Conservation (phyloP, 2,113 vertebrate genomes). For the Pao palembangensis region DNA sequence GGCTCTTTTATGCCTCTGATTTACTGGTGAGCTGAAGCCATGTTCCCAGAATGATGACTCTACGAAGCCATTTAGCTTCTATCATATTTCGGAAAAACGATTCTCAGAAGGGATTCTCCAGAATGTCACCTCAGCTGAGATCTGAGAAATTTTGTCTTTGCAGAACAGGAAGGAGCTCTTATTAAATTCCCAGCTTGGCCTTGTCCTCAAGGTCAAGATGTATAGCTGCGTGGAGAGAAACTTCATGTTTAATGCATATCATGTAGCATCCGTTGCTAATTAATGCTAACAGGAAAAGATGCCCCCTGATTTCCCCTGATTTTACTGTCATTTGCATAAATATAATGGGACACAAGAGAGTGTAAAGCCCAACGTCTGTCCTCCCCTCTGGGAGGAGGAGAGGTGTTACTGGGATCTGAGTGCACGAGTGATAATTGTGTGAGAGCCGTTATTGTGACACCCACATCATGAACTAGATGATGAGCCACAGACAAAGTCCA, state of each 20-base stretch:
- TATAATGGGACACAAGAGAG: conserved; percentile 68
- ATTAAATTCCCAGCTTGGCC: conserved; percentile 9
- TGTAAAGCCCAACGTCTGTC: conserved; percentile 57
- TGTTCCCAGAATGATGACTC: conserved; percentile 49
- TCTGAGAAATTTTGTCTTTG: not conserved
- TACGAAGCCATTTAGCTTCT: conserved; percentile 24
- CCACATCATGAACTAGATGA: conserved; percentile 33
- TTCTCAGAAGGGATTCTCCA: conserved; percentile 9
- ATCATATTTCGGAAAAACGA: conserved; percentile 18
- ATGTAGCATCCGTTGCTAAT: conserved; percentile 63
- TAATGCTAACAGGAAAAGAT: conserved; percentile 65
- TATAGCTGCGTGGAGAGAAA: conserved; percentile 8
- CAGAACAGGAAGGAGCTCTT: not conserved
- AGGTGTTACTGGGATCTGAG: conserved; percentile 60
- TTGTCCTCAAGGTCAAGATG: conserved; percentile 51
- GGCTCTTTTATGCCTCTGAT: conserved; percentile 50
- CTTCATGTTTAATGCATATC: conserved; percentile 64
- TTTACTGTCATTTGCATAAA: conserved; percentile 71
- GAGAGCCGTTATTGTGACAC: conserved; percentile 63
- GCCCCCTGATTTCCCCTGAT: conserved; percentile 59
- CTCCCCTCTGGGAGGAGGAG: conserved; percentile 48
- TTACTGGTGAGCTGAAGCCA: conserved; percentile 47
- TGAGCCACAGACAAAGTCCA: conserved; percentile 51
- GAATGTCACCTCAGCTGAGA: conserved; percentile 5
- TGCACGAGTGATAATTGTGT: conserved; percentile 72